Base-by-base conservation (phyloP, 2,797 vertebrate genomes). In the Petrocephalus sullivani region DNA sequence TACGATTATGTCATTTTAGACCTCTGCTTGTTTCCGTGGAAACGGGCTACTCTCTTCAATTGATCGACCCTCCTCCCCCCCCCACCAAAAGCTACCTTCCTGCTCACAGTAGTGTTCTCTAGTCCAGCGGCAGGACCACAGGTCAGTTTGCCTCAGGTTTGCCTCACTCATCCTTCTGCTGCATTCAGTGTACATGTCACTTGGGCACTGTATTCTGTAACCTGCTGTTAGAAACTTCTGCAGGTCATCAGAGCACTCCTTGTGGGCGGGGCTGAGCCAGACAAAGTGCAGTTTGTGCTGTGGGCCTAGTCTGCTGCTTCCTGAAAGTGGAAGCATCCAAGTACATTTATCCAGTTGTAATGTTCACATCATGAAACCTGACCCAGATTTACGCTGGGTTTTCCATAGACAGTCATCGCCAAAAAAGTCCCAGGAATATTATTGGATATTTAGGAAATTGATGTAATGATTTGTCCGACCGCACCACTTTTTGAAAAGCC, bases 21-120 rank as follows among this genome's bases (percentile, higher is more conserved):
- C 89, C 88, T 84, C 86, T 12, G 75, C 75, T 89, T 46, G 92
- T 93, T 93, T 89, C 92, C 92, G 83, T 92, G 92, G 92, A 90
- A 93, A 93, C 93, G 14, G 88, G 78, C 87, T 86, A 67, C 78
- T 49, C 12, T 88, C 87, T 85, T 46, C 88, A 28, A 49, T 87
- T 1, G 87, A 23, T 53, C 37, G 78, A 49, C 37, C 12, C 85
- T 58, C 49, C 89, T 56, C 33, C 57, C 85, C 61, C 54, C 89
- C 56, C 33, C 53, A 84, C 85, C 28, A 46, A 49, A 49, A 53
- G 85, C 87, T 83, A 84, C 90, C 88, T 60, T 56, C 6, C 8
- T 82, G 71, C 37, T 67, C 21, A n/a, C 12, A 37, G 46, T 21
- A 57, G 84, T 87, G 56, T 49, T 64, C 90, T 87, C n/a, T 67